These are phyloP conservation scores for Tipula helvola DNA, from an alignment of 2,888 invertebrate species.

Conservation along the genomic window DNA sequence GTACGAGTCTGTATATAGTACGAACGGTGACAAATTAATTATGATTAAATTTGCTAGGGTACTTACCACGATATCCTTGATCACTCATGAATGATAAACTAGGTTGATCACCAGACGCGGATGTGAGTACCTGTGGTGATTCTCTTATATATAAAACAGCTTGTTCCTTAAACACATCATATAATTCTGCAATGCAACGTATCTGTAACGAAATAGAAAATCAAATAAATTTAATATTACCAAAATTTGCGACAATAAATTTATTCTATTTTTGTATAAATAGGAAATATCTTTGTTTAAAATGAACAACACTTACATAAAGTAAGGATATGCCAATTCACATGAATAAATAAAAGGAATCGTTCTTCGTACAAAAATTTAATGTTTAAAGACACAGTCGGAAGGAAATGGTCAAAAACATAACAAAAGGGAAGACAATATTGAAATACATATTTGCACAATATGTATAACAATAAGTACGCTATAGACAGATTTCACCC, in stretches of 20 bases:
- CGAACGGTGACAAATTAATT: background rate
- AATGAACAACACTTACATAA: background rate
- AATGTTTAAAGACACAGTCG: background rate
- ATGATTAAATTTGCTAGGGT: background rate
- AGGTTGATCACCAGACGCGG: background rate
- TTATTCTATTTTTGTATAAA: background rate
- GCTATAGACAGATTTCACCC: background rate
- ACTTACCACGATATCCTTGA: conserved; percentile 4
- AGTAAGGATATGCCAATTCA: background rate
- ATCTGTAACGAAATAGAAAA: background rate
- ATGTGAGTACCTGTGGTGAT: background rate
- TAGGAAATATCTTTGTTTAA: background rate
- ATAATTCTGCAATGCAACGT: background rate
- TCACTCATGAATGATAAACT: conserved; percentile 10
- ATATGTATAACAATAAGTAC: background rate
- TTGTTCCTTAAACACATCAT: conserved; percentile 6
- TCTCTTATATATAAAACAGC: background rate
- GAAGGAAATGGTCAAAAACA: background rate
- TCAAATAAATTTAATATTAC: background rate
- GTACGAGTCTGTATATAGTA: too few relatives aligned
- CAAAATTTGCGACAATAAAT: background rate
- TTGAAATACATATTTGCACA: background rate
- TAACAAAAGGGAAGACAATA: background rate
- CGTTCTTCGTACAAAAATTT: background rate
- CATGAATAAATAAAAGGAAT: background rate